Base-by-base conservation (phyloP, 2,888 invertebrate species). In the Phrixothrix hirtus region DNA sequence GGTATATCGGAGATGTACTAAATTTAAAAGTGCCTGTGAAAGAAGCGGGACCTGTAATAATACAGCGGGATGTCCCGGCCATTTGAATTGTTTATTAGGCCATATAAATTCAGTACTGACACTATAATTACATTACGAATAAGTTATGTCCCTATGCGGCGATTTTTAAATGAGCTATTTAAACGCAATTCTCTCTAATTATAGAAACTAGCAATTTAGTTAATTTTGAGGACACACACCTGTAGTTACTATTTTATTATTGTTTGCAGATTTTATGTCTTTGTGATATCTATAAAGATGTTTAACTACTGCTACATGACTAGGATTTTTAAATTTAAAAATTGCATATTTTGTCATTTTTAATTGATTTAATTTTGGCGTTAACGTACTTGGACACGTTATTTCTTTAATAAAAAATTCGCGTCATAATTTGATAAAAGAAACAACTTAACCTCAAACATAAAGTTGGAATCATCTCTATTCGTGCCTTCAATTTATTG, bases 61-160 rank as follows among this genome's bases (percentile, higher is more conserved):
- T 66, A 57, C 64, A 65, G 66, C 66, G 62, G 65, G 64, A 67
- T 66, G 65, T 64, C 67, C 60, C 62, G 59, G 59, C 60, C 60
- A 63, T 64, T 64, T 60, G 65, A 65, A 67, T 66, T 66, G 67
- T 70, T 70, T 68, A 68, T 68, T 69, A 65, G 67, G 59, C 55
- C 61, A 63, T 64, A 70, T 70, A 70, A 70, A 69, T 70, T 67
- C 61, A 60, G 61, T 61, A 63, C 62, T 68, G 69, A 68, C 70
- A 66, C 66, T 62, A 64, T 69, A 70, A 70, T 70, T 68, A 69
- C 68, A 62, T 66, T 61, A 59, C 55, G 61, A 65, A 64, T 64
- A 65, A 65, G 57, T 64, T 65, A 63, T 61, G 54, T 55, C 59
- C 55, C 45, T 52, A 53, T 58, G 59, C 61, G 59, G 57, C 57